Evolutionary conservation across 2,113 vertebrate genomes (phyloP).

Genomic region (Strix uralensis): DNA sequence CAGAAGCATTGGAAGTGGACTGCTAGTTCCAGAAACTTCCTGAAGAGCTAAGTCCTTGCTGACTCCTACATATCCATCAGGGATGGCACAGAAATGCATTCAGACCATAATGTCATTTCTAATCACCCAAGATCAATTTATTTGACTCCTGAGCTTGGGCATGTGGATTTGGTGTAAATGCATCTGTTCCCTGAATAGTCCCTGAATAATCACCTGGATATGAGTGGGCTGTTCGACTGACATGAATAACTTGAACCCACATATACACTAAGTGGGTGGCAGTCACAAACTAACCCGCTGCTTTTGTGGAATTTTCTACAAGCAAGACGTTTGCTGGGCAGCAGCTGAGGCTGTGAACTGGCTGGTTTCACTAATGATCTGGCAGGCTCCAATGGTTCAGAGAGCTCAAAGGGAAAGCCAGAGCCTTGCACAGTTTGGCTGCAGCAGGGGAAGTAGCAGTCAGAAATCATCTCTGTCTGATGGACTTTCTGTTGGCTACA

Average conservation of each 20-base stretch:
- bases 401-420: neutral
- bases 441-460: neutral
- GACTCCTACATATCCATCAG: neutral
- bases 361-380: neutral
- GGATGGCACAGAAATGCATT: neutral
- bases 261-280: neutral
- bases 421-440: neutral
- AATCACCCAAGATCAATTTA: neutral
- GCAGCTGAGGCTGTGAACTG: neutral
- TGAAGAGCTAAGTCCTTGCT: neutral
- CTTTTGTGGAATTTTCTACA: neutral
- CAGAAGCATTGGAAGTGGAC: neutral
- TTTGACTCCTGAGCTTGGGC: neutral
- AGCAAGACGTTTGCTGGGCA: neutral
- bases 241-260: neutral
- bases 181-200: neutral
- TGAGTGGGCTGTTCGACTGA: neutral
- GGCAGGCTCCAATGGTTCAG: fast-evolving
- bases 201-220: neutral
- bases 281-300: neutral
- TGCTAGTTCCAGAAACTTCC: neutral
- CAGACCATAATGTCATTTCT: neutral
- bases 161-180: neutral
- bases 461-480: neutral
- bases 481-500: neutral